A percentile compares a stretch with the other conserved stretches of the same genome.
phyloP scores from a whole-genome alignment of 2,797 vertebrate genomes.

The Masticophis lateralis region DNA sequence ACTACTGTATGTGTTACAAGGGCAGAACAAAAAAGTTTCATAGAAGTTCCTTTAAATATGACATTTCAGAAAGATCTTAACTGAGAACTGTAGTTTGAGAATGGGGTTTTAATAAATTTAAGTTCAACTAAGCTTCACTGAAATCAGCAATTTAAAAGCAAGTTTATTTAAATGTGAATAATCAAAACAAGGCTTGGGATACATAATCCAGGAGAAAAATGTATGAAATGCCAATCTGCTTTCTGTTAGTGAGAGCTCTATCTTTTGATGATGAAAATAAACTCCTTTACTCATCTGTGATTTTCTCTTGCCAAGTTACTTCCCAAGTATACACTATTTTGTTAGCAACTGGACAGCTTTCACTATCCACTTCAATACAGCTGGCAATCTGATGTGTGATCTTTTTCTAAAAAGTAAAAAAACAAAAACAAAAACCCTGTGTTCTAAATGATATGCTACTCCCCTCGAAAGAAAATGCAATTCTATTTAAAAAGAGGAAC shows the following conservation, averaged over 20 bases:
- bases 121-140: neutral
- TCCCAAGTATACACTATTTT: constrained; percentile 7
- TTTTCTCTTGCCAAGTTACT: neutral
- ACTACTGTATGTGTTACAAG: neutral
- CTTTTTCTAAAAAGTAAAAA: constrained; percentile 18
- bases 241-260: neutral
- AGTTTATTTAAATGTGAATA: neutral
- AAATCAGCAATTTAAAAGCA: neutral
- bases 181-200: neutral
- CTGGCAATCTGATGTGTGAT: constrained; percentile 3
- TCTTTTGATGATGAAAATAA: neutral
- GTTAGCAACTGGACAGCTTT: constrained; percentile 52
- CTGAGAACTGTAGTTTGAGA: neutral
- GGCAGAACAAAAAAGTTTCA: neutral
- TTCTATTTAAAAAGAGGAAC: constrained; percentile 7
- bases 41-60: neutral
- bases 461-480: constrained; percentile 10
- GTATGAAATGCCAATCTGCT: neutral
- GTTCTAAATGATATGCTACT: constrained; percentile 34
- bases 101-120: neutral
- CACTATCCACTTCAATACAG: constrained; percentile 6
- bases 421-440: neutral
- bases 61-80: neutral
- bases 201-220: neutral
- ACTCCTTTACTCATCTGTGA: neutral